Conservation (phyloP, 2,113 vertebrate species). For the Sylvia atricapilla region DNA sequence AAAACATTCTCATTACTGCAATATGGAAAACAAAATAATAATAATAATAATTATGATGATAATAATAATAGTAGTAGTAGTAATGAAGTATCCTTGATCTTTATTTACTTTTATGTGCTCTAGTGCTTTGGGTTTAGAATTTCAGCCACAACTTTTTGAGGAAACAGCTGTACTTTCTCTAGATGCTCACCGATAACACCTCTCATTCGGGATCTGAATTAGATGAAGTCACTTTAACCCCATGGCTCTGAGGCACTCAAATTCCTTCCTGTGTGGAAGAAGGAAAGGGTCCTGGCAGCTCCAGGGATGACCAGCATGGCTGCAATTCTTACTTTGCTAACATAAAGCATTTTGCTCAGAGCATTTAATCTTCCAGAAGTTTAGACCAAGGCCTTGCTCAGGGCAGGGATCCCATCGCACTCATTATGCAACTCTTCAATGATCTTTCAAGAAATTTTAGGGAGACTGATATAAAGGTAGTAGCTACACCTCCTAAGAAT, state of each 20-base stretch:
- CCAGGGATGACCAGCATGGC: background rate
- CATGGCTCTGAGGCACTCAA: background rate
- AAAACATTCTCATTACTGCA: background rate
- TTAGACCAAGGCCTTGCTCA: background rate
- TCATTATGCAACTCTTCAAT: background rate
- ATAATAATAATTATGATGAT: background rate
- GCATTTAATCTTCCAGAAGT: background rate
- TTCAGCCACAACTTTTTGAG: background rate
- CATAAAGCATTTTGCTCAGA: background rate
- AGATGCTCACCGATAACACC: background rate
- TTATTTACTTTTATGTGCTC: background rate
- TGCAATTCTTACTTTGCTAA: background rate
- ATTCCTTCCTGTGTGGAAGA: background rate
- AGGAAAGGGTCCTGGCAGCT: background rate
- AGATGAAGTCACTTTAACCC: background rate
- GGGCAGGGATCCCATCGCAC: rapidly evolving
- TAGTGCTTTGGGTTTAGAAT: background rate
- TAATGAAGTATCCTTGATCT: background rate
- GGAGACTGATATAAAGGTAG: background rate
- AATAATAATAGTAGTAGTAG: background rate
- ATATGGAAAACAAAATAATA: background rate
- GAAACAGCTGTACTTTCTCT: background rate
- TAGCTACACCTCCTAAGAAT: background rate
- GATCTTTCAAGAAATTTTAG: background rate
- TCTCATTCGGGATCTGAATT: background rate